Base-by-base conservation (phyloP, 2,113 vertebrate species). In the Mus pahari region DNA sequence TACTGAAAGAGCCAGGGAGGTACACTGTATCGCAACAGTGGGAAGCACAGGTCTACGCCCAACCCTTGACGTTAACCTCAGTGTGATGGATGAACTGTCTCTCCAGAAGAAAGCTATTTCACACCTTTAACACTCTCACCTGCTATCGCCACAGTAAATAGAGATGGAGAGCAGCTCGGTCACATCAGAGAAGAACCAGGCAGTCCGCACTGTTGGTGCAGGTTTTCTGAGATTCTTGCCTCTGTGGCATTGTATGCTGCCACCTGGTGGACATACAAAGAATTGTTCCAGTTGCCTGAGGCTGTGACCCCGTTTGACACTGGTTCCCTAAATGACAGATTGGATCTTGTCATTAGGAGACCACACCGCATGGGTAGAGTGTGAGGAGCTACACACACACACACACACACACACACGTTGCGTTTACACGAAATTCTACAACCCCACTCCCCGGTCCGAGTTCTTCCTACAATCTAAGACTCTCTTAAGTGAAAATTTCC, bases 201-300 rank as follows among this genome's bases (percentile, higher is more conserved):
- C 36, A 55, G 66, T 71, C 13, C 7, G 0, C 48, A 55, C 22
- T 50, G 0, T 2, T 2, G 50, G n/a, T 20, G 4, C 68, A 28
- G 13, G 5, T 50, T 68, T 48, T 66, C 64, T 24, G 68, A 84
- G 3, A 2, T 45, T 74, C 31, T 0, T 13, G 36, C 24, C 64
- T 94, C 94, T 96, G 62, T 2, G 33, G 79, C 97, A 28, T 96
- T 91, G 89, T 45, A 96, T 96, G 96, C 98, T 98, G 97, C 98
- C 98, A 98, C 96, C 98, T 98, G 95, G 98, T 98, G 98, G 97
- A 93, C 55, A 16, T 17, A 83, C 71, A 1, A 66, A 96, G 93
- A 96, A 97, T 79, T 96, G 90, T 81, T 24, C 82, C 83, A n/a
- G 17, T 22, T 45, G 3, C 89, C 89, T 1, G 60, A 94, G 22